Evolutionary conservation across 2,888 invertebrate species (phyloP), one percentile per base, ranked within the genome.

Genomic region (Agrypnus murinus): DNA sequence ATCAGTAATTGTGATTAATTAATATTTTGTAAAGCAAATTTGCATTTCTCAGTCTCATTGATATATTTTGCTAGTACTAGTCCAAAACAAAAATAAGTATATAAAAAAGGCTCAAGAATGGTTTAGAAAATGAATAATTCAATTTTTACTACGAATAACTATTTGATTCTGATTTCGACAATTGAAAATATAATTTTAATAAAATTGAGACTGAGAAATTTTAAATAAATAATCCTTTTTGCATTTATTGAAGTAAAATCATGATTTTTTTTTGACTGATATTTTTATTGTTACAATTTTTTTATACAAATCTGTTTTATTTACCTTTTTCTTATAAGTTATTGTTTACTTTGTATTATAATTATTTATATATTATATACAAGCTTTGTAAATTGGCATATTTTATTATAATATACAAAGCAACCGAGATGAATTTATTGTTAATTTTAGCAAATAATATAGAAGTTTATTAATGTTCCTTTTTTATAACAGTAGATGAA

Each of bases 201-300:
- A 25, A 25, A 25, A 5, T 25, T 25, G 5, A 25, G 25, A 25
- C 25, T 5, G 25, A 25, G 25, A 3, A 25, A 25, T 3, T 25
- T 2, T 25, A 3, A 3, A 25, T 25, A 25, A 25, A 5, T 25
- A 25, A n/a, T n/a, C 5, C 25, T 3, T 25, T 19, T 19, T 46
- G 46, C 46, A 46, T 46, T 46, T 46, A 46, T 46, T 25, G 12
- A 25, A 50, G 31, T 31, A 50, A 5, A 25, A 19, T 38, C 14
- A 40, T 58, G 7, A 32, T 40, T 59, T n/a, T n/a, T n/a, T n/a
- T 50, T 50, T 19, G 50, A 64, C 55, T 64, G 64, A 64, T 64
- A 53, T 64, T 64, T 55, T 43, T 43, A 64, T 32, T 55, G 34
- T 64, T 53, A 45, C 48, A 55, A 55, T 40, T 38, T 64, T 53